A percentile compares a stretch with the other conserved stretches of the same genome.
These are phyloP conservation scores for Tethya wilhelma DNA, from an alignment of 37 sponge, comb jelly and placozoan genomes.

Conservation along the genomic window DNA sequence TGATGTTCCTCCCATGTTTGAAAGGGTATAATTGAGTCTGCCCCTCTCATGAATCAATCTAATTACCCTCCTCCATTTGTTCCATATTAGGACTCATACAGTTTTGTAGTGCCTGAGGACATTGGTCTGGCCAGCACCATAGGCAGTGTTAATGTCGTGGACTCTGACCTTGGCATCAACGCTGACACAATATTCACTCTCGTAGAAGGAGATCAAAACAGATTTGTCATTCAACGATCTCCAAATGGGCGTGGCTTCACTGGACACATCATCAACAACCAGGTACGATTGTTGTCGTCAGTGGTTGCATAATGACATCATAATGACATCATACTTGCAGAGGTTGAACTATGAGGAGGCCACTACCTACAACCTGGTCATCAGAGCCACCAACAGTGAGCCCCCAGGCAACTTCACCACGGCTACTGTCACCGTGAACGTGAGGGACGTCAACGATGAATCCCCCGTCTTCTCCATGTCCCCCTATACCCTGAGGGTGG, in stretches of 20 bases:
- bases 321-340: background rate
- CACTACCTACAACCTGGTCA: slow-evolving; percentile 5
- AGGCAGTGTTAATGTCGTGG: background rate
- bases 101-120: slow-evolving; percentile 25
- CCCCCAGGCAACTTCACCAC: background rate
- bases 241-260: background rate
- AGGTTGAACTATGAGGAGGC: slow-evolving; percentile 36
- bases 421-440: slow-evolving; percentile 24
- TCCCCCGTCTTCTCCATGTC: slow-evolving; percentile 32
- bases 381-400: slow-evolving; percentile 25
- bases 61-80: background rate
- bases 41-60: background rate
- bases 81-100: slow-evolving; percentile 9
- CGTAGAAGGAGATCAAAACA: background rate
- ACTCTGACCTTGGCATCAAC: slow-evolving; percentile 1
- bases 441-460: slow-evolving; percentile 42
- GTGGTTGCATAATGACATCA: background rate
- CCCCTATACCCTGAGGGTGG: slow-evolving; percentile 20
- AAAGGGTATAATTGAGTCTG: background rate
- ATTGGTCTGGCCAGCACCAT: background rate
- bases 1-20: slow-evolving; percentile 19
- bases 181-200: slow-evolving; percentile 1
- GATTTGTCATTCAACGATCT: background rate
- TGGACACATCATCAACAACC: background rate
- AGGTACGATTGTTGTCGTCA: background rate